Evolutionary conservation across 1,140 invertebrate species (phyloP), one percentile per base, ranked within the genome.

Genomic region (Battus philenor): DNA sequence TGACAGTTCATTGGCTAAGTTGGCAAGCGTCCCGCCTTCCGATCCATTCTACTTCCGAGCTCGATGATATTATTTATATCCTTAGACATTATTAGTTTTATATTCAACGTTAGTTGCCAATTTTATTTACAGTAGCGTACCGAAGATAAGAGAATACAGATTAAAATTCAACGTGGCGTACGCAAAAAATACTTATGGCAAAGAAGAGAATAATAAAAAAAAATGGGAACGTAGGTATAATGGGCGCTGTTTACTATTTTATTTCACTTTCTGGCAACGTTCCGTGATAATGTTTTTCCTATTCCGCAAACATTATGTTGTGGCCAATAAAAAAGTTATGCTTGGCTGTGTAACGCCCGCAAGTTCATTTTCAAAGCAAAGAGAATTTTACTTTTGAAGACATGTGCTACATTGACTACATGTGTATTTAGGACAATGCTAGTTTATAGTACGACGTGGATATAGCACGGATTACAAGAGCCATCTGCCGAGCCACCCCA

Each of bases 191-290:
- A 27, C 24, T 41, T 41, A 41, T 26, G 36, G 8, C 27, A 41
- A 41, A 10, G 26, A 27, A 41, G 15, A 27, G 24, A 41, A 41
- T 39, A 26, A 39, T 41, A 41, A 41, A 41, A 31, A 8, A 38
- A 41, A 41, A 41, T 27, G 16, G 13, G 15, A 41, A 13, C 13
- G 36, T 29, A 41, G 22, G 36, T 41, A 24, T 41, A 41, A 41
- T 41, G 24, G n/a, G 36, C 36, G 36, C 27, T 24, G 36, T 41
- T 41, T 41, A 41, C 12, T 27, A 16, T 41, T 41, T 27, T 41
- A 41, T 41, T 41, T 41, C 36, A 41, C 36, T 41, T 41, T 41
- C 36, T 41, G 36, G 36, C 36, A 41, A 41, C 36, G 20, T 41
- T 41, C 24, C 36, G 36, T 26, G 34, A 38, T 41, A 27, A 41